Evolutionary conservation across 2,888 invertebrate species (phyloP).

Genomic region (Encarsia formosa): DNA sequence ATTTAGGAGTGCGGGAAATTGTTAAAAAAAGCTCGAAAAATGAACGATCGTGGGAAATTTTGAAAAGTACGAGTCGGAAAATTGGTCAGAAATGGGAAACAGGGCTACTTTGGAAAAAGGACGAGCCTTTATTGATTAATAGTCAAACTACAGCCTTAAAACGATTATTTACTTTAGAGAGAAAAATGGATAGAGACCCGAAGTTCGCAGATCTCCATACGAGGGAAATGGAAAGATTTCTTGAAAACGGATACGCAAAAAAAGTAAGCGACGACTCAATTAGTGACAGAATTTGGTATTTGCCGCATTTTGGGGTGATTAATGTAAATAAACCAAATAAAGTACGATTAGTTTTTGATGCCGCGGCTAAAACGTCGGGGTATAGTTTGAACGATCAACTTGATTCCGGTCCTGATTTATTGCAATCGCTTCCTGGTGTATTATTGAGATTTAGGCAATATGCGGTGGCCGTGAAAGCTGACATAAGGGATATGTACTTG

Average conservation of each 20-base stretch:
- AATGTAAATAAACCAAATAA: neutral
- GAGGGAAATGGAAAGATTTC: neutral
- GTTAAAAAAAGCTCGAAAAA: no score
- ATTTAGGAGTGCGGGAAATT: neutral
- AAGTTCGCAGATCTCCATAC: neutral
- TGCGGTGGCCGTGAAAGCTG: neutral
- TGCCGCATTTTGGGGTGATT: slow-evolving; percentile 1
- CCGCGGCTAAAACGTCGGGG: neutral
- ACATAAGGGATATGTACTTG: slow-evolving; percentile 3
- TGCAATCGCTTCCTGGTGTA: neutral
- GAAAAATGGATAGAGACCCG: neutral
- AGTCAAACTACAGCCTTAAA: no score
- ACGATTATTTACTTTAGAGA: no score
- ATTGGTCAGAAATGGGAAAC: no score
- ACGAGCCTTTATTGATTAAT: no score
- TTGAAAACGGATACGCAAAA: neutral
- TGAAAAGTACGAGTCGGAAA: no score
- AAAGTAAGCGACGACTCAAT: neutral
- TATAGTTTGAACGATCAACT: neutral
- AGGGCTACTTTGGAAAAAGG: no score
- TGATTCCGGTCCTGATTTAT: neutral
- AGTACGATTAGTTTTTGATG: slow-evolving; percentile 3
- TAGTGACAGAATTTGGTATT: neutral
- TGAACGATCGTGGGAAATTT: no score
- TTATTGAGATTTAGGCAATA: slow-evolving; percentile 1